phyloP scores from a whole-genome alignment of 2,888 invertebrate genomes.

The Drosophila mayaguana region DNA sequence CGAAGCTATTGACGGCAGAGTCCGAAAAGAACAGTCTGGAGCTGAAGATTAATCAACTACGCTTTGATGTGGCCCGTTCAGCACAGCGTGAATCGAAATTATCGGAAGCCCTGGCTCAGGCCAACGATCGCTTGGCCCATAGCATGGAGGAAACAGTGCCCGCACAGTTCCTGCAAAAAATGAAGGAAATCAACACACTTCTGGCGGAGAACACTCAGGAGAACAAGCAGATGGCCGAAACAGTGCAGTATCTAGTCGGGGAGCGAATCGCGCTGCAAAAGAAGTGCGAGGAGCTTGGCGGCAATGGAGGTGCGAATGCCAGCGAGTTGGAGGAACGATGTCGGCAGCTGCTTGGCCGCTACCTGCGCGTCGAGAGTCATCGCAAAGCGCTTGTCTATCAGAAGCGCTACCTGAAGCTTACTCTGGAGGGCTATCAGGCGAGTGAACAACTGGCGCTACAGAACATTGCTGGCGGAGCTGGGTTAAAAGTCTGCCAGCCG shows the following conservation, averaged over 20 bases:
- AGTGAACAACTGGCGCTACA: conserved; percentile 82
- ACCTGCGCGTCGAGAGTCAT: conserved; percentile 92
- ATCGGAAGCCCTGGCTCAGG: conserved; percentile 82
- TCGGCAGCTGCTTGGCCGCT: conserved; percentile 88
- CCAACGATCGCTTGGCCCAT: conserved; percentile 69
- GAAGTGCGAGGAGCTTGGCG: conserved; percentile 85
- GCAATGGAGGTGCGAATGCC: conserved; percentile 62
- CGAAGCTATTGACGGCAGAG: conserved; percentile 73
- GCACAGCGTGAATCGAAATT: conserved; percentile 83
- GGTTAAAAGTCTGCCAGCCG: conserved; percentile 30
- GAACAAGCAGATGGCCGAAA: conserved; percentile 86
- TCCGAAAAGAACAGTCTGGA: conserved; percentile 76
- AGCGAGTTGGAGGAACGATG: conserved; percentile 85
- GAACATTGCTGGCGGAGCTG: conserved; percentile 40
- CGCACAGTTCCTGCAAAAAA: conserved; percentile 84
- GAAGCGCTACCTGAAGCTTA: conserved; percentile 93
- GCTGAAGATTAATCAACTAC: conserved; percentile 78
- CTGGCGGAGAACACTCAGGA: conserved; percentile 86
- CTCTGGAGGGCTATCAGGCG: conserved; percentile 86
- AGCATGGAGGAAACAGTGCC: conserved; percentile 82
- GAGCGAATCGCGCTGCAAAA: conserved; percentile 86
- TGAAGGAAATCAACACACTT: conserved; percentile 86
- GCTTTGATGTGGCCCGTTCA: conserved; percentile 83
- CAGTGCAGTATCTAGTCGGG: conserved; percentile 84
- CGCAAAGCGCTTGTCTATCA: conserved; percentile 95